phyloP scores from a whole-genome alignment of 2,797 vertebrate genomes.

The Tiaroga cobitis region DNA sequence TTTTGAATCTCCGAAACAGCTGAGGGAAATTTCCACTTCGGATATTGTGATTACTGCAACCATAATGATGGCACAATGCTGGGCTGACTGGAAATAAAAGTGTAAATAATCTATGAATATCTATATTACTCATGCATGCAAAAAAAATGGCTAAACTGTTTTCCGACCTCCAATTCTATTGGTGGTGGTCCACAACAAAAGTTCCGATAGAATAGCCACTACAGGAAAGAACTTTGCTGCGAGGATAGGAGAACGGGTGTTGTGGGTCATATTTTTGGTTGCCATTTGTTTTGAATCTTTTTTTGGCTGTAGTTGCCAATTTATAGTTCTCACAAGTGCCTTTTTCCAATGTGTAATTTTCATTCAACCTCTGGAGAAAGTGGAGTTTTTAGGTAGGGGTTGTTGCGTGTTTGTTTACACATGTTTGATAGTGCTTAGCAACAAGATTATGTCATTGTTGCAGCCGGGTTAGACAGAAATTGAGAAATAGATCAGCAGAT shows the following conservation, averaged over 20 bases:
- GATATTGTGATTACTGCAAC: slow-evolving; percentile 56
- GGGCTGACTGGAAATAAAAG: slow-evolving; percentile 68
- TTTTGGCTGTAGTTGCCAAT: slow-evolving; percentile 36
- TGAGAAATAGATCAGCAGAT: slow-evolving; percentile 46
- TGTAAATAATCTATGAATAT: slow-evolving; percentile 71
- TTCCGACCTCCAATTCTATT: slow-evolving; percentile 65
- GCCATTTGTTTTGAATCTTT: slow-evolving; percentile 43
- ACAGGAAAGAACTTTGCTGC: background rate
- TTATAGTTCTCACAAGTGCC: slow-evolving; percentile 38
- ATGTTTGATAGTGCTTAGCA: slow-evolving; percentile 75
- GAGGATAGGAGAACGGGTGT: slow-evolving; percentile 9
- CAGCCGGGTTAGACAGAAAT: slow-evolving; percentile 48
- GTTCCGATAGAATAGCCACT: slow-evolving; percentile 67
- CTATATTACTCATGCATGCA: slow-evolving; percentile 59
- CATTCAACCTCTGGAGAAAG: slow-evolving; percentile 33
- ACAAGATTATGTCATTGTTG: slow-evolving; percentile 65
- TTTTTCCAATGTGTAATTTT: slow-evolving; percentile 39
- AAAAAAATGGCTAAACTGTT: slow-evolving; percentile 60
- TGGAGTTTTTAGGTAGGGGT: slow-evolving; percentile 21
- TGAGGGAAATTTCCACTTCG: slow-evolving; percentile 77
- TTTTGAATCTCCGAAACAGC: slow-evolving; percentile 50
- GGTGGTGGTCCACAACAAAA: slow-evolving; percentile 29
- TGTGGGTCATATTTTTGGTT: slow-evolving; percentile 30
- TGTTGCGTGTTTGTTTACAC: slow-evolving; percentile 65
- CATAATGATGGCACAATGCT: slow-evolving; percentile 60